Percentiles rank a stretch among this genome's conserved stretches.
phyloP scores from a whole-genome alignment of 2,797 vertebrate species.

The Pelobates cultripes region DNA sequence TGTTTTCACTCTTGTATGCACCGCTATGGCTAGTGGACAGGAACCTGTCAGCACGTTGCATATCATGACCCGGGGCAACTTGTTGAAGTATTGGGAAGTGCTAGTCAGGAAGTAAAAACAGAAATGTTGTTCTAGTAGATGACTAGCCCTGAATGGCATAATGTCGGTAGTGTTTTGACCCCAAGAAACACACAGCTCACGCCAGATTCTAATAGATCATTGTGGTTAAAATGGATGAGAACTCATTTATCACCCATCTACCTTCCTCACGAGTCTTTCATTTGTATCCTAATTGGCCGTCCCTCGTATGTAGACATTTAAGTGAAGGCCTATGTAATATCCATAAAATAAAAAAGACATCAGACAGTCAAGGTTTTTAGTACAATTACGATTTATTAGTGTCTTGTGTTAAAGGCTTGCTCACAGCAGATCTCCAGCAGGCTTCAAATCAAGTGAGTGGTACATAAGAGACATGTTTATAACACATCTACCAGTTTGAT shows the following conservation, averaged over 20 bases:
- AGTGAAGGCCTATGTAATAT: conserved; percentile 9
- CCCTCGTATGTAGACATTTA: not conserved
- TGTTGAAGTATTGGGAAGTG: conserved; percentile 45
- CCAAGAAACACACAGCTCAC: conserved; percentile 18
- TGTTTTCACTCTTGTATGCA: conserved; percentile 30
- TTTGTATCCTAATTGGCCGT: conserved; percentile 10
- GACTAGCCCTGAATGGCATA: conserved; percentile 3
- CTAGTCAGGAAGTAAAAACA: conserved; percentile 40
- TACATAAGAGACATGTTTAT: conserved; percentile 20
- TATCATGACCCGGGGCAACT: conserved; percentile 33
- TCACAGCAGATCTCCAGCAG: conserved; percentile 16
- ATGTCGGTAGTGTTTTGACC: conserved; percentile 11
- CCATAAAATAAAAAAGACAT: conserved; percentile 23
- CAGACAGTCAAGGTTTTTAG: conserved; percentile 8
- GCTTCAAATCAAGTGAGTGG: conserved; percentile 24
- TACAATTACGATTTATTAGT: conserved; percentile 17
- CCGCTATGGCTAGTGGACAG: conserved; percentile 30
- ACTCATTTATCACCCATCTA: not conserved
- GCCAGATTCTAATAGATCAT: conserved; percentile 4
- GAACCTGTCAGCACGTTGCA: conserved; percentile 32
- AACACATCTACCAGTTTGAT: not conserved
- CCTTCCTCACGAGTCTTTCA: conserved; percentile 14
- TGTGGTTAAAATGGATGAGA: conserved; percentile 6
- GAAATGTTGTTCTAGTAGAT: conserved; percentile 21
- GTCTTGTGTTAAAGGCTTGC: not conserved